A percentile compares a stretch with the other conserved stretches of the same genome.
Conservation (phyloP, 2,797 vertebrate genomes). For the Kryptopterus vitreolus region DNA sequence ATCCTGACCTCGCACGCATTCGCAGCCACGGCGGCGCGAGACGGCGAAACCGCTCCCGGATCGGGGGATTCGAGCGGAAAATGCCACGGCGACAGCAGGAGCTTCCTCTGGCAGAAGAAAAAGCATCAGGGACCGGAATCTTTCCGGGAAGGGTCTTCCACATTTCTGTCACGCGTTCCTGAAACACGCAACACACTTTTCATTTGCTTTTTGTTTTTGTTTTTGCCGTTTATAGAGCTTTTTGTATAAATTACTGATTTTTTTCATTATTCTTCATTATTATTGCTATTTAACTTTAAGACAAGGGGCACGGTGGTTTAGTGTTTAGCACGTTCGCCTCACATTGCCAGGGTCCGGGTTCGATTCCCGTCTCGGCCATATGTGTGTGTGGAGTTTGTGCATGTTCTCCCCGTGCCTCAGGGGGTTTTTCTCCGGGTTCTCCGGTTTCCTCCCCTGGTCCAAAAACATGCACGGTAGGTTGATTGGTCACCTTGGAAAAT, state of each 20-base stretch:
- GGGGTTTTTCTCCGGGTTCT: too few relatives aligned
- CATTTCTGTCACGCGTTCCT: slow-evolving; percentile 19
- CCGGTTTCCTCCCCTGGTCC: too few relatives aligned
- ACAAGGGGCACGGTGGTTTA: too few relatives aligned
- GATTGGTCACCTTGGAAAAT: too few relatives aligned
- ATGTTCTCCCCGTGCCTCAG: too few relatives aligned
- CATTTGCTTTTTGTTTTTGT: not conserved
- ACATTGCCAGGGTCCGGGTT: too few relatives aligned
- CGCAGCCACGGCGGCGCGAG: not conserved
- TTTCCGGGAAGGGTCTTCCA: slow-evolving; percentile 22
- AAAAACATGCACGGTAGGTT: too few relatives aligned
- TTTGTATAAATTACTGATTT: not conserved
- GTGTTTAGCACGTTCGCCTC: too few relatives aligned
- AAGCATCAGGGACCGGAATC: not conserved
- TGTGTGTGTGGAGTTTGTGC: too few relatives aligned
- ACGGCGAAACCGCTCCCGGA: slow-evolving; percentile 11
- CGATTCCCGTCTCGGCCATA: too few relatives aligned
- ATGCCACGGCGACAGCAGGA: slow-evolving; percentile 33
- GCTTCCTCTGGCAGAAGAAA: slow-evolving; percentile 35
- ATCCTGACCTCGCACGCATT: not conserved
- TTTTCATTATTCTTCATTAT: not conserved
- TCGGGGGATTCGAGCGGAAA: not conserved
- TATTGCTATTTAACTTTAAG: too few relatives aligned
- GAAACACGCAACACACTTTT: not conserved
- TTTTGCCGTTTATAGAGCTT: not conserved